phyloP scores from a whole-genome alignment of 2,113 vertebrate species.

The Ia io region DNA sequence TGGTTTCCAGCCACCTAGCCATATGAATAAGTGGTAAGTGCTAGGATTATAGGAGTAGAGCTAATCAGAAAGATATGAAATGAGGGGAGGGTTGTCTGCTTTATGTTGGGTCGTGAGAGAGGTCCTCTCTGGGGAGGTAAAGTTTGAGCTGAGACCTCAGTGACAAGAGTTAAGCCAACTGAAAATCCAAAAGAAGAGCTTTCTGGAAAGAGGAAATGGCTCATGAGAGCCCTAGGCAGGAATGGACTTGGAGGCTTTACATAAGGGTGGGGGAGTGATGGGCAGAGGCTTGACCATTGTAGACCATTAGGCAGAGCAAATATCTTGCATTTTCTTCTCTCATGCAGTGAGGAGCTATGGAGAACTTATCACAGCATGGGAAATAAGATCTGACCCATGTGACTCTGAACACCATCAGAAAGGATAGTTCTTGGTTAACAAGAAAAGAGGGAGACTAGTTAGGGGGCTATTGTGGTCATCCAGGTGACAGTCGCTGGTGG shows the following conservation, averaged over 20 bases:
- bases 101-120: not conserved
- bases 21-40: not conserved
- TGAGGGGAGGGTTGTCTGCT: not conserved
- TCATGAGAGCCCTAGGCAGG: not conserved
- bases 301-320: not conserved
- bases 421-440: not conserved
- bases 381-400: not conserved
- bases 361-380: not conserved
- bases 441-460: not conserved
- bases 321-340: not conserved
- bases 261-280: rapidly evolving
- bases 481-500: not conserved
- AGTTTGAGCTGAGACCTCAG: not conserved
- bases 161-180: not conserved
- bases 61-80: slow-evolving; percentile 14
- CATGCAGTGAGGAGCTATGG: not conserved
- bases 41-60: not conserved
- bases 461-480: not conserved
- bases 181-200: not conserved
- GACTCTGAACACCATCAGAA: not conserved
- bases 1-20: not conserved
- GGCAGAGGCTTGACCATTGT: not conserved
- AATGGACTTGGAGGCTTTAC: not conserved
- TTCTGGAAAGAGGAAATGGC: not conserved
- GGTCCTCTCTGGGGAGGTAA: not conserved